These are phyloP conservation scores for Agriopis marginaria DNA, from an alignment of 2,888 invertebrate species.

Conservation along the genomic window DNA sequence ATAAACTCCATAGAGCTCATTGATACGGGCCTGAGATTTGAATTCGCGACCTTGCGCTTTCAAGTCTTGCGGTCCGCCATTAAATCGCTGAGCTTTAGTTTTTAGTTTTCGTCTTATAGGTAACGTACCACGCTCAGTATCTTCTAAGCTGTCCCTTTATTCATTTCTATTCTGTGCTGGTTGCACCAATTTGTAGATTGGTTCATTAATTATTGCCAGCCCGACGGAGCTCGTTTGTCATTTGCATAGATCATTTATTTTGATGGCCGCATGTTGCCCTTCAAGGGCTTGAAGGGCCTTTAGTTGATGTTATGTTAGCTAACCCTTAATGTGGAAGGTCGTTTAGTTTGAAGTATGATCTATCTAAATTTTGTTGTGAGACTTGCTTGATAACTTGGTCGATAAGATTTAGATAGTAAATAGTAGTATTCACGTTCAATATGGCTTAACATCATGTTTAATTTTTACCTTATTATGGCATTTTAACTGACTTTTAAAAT, in stretches of 20 bases:
- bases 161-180: slow-evolving; percentile 21
- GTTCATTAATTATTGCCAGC: slow-evolving; percentile 41
- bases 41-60: too few species aligned
- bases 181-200: slow-evolving; percentile 46
- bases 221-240: slow-evolving; percentile 39
- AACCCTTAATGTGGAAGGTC: slow-evolving; percentile 28
- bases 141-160: background rate
- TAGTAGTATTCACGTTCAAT: background rate
- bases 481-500: too few species aligned
- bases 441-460: background rate
- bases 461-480: too few species aligned
- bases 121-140: background rate
- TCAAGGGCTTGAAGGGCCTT: slow-evolving; percentile 34
- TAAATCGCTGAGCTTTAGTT: too few species aligned
- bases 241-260: slow-evolving; percentile 44
- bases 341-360: slow-evolving; percentile 22
- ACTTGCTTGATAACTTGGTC: slow-evolving; percentile 6
- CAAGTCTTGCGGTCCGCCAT: too few species aligned
- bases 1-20: too few species aligned
- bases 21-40: too few species aligned
- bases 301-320: slow-evolving; percentile 30
- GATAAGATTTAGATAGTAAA: slow-evolving; percentile 11
- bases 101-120: too few species aligned
- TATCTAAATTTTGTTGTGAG: slow-evolving; percentile 11
- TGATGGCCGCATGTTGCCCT: slow-evolving; percentile 40